Conservation (phyloP, 2,888 invertebrate species). For the Plemyria rubiginata region DNA sequence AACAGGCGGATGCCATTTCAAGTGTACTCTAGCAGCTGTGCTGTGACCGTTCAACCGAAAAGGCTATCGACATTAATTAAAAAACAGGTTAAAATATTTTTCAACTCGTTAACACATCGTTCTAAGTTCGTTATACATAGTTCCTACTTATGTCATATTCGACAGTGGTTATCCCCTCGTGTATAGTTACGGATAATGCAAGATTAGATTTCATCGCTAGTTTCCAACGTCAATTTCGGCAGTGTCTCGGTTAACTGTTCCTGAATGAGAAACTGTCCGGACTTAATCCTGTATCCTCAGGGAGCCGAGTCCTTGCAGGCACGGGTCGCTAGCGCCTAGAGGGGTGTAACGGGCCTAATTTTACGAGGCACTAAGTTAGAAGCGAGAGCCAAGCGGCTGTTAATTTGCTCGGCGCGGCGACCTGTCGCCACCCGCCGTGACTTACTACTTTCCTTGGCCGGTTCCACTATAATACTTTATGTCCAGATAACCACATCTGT, state of each 20-base stretch:
- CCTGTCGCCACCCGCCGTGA: constrained; percentile 81
- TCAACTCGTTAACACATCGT: not conserved
- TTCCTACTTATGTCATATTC: constrained; percentile 1
- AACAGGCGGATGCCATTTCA: constrained; percentile 65
- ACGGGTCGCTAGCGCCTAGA: constrained; percentile 60
- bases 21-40: constrained; percentile 57
- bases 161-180: constrained; percentile 1
- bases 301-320: constrained; percentile 50
- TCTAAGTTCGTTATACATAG: no score
- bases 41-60: constrained; percentile 58
- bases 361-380: constrained; percentile 83
- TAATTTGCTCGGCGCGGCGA: constrained; percentile 78
- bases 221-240: constrained; percentile 16
- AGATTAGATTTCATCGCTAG: constrained; percentile 32
- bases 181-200: constrained; percentile 13
- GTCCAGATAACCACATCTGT: constrained; percentile 59
- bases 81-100: constrained; percentile 18
- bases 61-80: constrained; percentile 49
- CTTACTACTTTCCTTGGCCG: constrained; percentile 61
- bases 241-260: constrained; percentile 46
- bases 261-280: constrained; percentile 62
- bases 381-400: constrained; percentile 78
- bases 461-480: constrained; percentile 56
- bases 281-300: constrained; percentile 61
- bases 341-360: constrained; percentile 80